Evolutionary conservation across 35 echinoderm and acorn worm genomes (phyloP).

Genomic region (Eucidaris tribuloides): DNA sequence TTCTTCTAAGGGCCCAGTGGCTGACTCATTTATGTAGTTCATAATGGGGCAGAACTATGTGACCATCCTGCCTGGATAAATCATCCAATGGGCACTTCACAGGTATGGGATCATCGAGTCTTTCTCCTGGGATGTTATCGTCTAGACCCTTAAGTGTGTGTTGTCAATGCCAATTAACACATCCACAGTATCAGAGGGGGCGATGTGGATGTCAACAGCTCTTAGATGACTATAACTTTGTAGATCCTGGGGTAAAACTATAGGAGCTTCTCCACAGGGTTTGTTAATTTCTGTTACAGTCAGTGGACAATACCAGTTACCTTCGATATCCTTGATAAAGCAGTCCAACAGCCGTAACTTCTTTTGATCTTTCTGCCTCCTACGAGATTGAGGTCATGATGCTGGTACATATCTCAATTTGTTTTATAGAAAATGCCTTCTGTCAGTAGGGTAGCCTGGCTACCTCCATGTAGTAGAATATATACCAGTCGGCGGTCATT

Average conservation of each 20-base stretch:
- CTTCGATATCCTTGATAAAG: slow-evolving; percentile 22
- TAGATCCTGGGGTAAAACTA: neutral
- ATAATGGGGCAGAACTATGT: slow-evolving; percentile 10
- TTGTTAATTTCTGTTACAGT: slow-evolving; percentile 48
- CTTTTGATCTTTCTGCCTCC: slow-evolving; percentile 2
- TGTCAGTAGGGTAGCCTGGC: slow-evolving; percentile 18
- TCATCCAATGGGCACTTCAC: slow-evolving; percentile 72
- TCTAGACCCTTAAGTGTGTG: slow-evolving; percentile 52
- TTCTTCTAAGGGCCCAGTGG: neutral
- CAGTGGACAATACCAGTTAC: slow-evolving; percentile 14
- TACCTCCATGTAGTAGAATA: slow-evolving; percentile 36
- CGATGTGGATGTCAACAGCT: neutral
- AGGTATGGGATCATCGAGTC: slow-evolving; percentile 19
- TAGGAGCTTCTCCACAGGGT: slow-evolving; percentile 13
- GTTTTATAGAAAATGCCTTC: slow-evolving; percentile 10
- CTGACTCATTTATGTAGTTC: neutral
- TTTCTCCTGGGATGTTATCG: slow-evolving; percentile 46
- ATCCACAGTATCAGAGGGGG: neutral
- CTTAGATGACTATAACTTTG: neutral
- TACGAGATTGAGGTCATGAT: slow-evolving; percentile 19
- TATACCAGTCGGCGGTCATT: slow-evolving; percentile 20
- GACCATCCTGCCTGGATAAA: slow-evolving; percentile 55
- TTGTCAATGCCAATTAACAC: slow-evolving; percentile 25
- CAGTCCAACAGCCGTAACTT: slow-evolving; percentile 28
- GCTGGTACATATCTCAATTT: neutral